A percentile compares a stretch with the other conserved stretches of the same genome.
phyloP scores from a whole-genome alignment of 2,888 invertebrate species.

The Malthinus seriepunctatus region DNA sequence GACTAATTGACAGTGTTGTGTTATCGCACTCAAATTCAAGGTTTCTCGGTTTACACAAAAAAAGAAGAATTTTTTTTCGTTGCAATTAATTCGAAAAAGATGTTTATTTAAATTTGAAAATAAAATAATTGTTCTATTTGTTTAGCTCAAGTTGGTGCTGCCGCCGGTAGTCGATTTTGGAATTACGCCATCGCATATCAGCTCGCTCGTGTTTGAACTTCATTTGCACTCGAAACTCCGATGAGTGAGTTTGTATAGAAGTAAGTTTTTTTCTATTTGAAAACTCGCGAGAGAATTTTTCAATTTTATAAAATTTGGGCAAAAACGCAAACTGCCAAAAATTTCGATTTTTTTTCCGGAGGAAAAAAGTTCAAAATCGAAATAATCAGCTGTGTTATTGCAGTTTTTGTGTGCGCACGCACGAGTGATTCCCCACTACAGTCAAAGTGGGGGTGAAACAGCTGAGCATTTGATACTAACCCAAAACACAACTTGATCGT shows the following conservation, averaged over 20 bases:
- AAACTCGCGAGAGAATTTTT: neutral
- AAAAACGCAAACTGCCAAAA: neutral
- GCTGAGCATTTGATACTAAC: conserved; percentile 55
- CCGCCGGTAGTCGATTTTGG: conserved; percentile 10
- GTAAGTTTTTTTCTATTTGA: neutral
- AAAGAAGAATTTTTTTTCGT: neutral
- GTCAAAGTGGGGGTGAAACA: conserved; percentile 47
- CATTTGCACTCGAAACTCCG: conserved; percentile 3
- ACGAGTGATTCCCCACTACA: conserved; percentile 31
- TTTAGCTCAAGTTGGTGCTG: conserved; percentile 26
- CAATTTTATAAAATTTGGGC: neutral
- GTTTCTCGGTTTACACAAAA: conserved; percentile 2
- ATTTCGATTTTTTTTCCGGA: neutral
- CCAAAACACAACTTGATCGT: conserved; percentile 57
- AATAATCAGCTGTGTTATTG: conserved; percentile 44
- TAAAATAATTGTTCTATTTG: neutral
- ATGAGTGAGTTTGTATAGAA: neutral
- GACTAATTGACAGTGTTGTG: conserved; percentile 34
- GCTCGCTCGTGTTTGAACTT: neutral
- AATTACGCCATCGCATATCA: conserved; percentile 8
- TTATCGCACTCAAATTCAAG: conserved; percentile 34
- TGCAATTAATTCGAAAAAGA: neutral
- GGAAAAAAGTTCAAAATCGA: neutral
- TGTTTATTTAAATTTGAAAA: neutral
- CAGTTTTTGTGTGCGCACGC: conserved; percentile 14